These are phyloP conservation scores for Phaenicophaeus curvirostris DNA, from an alignment of 2,797 vertebrate genomes.

Conservation along the genomic window DNA sequence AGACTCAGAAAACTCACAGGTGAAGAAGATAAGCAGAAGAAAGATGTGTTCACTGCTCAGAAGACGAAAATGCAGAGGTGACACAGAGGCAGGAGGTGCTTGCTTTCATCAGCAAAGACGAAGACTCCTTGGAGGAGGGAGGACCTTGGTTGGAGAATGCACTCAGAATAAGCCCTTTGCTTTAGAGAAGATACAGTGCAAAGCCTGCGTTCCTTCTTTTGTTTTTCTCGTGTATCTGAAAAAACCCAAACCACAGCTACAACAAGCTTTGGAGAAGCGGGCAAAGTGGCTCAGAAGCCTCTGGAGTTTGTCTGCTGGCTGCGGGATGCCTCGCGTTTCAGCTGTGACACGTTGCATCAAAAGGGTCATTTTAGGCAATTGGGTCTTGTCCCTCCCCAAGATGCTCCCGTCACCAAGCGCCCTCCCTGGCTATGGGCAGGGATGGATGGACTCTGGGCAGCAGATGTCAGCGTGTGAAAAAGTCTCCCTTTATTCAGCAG, in stretches of 20 bases:
- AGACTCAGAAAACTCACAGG: not conserved
- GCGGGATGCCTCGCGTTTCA: rapidly evolving
- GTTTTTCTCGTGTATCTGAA: not conserved
- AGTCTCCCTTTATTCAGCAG: not conserved
- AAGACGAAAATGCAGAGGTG: not conserved
- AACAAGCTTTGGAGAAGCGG: not conserved
- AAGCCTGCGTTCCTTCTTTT: not conserved
- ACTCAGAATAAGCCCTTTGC: not conserved
- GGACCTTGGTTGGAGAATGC: rapidly evolving
- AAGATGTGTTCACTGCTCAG: not conserved
- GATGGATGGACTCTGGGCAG: not conserved
- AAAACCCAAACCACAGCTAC: not conserved
- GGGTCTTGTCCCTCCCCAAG: not conserved
- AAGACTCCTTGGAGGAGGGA: not conserved
- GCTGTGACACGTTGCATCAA: not conserved
- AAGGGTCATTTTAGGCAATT: not conserved
- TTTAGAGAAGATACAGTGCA: rapidly evolving
- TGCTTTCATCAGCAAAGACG: not conserved
- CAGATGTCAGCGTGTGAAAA: slow-evolving; percentile 1
- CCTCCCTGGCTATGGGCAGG: not conserved
- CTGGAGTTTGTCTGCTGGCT: not conserved
- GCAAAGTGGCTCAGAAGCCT: not conserved
- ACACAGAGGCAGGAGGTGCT: not conserved
- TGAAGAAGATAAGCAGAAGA: not conserved
- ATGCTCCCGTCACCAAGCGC: not conserved